A percentile compares a stretch with the other conserved stretches of the same genome.
Conservation (phyloP, 2,888 invertebrate species). For the Bellardia bayeri region DNA sequence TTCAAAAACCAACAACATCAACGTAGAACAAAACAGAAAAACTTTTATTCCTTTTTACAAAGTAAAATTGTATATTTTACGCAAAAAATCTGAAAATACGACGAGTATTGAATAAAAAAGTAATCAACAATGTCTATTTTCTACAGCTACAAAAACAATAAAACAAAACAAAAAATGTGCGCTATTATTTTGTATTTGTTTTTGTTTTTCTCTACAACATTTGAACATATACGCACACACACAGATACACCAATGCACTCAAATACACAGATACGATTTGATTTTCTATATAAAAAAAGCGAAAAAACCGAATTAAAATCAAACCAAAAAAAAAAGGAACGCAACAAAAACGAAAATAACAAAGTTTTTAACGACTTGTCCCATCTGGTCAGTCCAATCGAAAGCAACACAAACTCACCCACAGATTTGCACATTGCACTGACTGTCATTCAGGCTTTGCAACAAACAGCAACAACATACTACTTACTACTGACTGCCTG, state of each 20-base stretch:
- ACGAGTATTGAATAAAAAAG: conserved; percentile 67
- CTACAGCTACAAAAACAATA: conserved; percentile 39
- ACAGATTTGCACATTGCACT: conserved; percentile 49
- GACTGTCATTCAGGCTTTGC: conserved; percentile 22
- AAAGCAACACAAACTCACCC: conserved; percentile 18
- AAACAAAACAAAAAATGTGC: conserved; percentile 23
- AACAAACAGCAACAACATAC: conserved; percentile 2
- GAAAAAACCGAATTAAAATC: conserved; percentile 77
- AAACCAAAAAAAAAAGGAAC: conserved; percentile 11
- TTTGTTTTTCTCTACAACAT: conserved; percentile 60
- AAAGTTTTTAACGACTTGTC: conserved; percentile 70
- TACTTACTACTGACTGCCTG: conserved; percentile 13
- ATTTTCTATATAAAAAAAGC: conserved; percentile 56
- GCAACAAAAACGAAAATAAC: conserved; percentile 51
- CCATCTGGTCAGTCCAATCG: conserved; percentile 71
- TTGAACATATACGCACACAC: conserved; percentile 43
- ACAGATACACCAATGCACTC: conserved; percentile 23
- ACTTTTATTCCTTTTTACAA: conserved; percentile 47
- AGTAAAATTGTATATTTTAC: conserved; percentile 51
- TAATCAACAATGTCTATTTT: conserved; percentile 67
- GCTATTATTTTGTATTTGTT: conserved; percentile 69
- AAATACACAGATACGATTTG: conserved; percentile 55
- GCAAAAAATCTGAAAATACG: conserved; percentile 56
- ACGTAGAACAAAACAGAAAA: conserved; percentile 23
- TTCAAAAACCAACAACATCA: conserved; percentile 13